These are phyloP conservation scores for Oryzias curvinotus DNA, from an alignment of 2,113 vertebrate species.

Conservation along the genomic window DNA sequence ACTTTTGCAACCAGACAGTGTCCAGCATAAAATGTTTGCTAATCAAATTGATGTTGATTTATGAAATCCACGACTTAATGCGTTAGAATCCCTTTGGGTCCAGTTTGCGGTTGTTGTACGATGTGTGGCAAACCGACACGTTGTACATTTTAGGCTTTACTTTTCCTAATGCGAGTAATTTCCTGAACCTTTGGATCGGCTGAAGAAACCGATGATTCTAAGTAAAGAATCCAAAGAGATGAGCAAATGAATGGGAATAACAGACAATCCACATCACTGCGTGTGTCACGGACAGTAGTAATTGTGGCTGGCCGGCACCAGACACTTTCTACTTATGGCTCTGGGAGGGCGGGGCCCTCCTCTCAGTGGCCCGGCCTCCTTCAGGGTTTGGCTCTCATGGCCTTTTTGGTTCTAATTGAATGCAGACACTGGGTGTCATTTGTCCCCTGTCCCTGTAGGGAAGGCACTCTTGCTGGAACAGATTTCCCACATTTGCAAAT, in stretches of 20 bases:
- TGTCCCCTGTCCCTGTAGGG: constrained; percentile 71
- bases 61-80: constrained; percentile 17
- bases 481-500: constrained; percentile 75
- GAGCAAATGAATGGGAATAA: constrained; percentile 41
- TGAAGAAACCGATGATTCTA: constrained; percentile 28
- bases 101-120: constrained; percentile 24
- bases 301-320: constrained; percentile 69
- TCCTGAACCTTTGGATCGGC: too few species aligned
- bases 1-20: constrained; percentile 12
- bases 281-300: constrained; percentile 69
- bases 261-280: constrained; percentile 66
- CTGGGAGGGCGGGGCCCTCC: constrained; percentile 35
- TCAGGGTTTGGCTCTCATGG: constrained; percentile 60
- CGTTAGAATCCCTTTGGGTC: constrained; percentile 31
- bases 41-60: constrained; percentile 25
- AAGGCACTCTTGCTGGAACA: constrained; percentile 68
- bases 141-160: constrained; percentile 2
- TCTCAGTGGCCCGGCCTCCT: constrained; percentile 39
- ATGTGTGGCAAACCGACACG: constrained; percentile 34
- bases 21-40: constrained; percentile 16
- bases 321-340: constrained; percentile 68
- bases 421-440: constrained; percentile 73
- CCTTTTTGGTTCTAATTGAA: constrained; percentile 68
- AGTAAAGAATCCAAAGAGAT: constrained; percentile 45
- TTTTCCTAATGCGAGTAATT: constrained; percentile 1